Evolutionary conservation across 2,888 invertebrate species (phyloP).

Genomic region (Agriopis leucophaearia): DNA sequence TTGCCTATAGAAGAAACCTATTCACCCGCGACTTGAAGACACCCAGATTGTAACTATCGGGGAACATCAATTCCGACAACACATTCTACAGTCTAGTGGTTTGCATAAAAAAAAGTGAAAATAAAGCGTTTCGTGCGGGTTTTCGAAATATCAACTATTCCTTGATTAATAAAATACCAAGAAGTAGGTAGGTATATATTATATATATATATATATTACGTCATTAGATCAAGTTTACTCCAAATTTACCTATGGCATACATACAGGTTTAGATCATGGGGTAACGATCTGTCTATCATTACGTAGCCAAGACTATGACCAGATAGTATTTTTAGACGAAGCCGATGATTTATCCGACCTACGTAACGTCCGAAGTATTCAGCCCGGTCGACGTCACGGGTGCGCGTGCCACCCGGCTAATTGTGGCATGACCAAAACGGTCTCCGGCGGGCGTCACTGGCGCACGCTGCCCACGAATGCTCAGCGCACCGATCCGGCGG

Average conservation of each 20-base stretch:
- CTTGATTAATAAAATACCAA: no score
- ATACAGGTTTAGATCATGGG: conserved; percentile 54
- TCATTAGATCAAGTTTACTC: conserved; percentile 2
- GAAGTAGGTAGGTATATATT: no score
- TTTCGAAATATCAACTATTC: no score
- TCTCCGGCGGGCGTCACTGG: conserved; percentile 67
- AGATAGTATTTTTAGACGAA: conserved; percentile 72
- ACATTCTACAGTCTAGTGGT: no score
- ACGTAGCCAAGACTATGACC: conserved; percentile 70
- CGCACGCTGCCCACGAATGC: conserved; percentile 51
- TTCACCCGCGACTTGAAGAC: no score
- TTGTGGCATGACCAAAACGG: conserved; percentile 83
- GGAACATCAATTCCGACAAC: no score
- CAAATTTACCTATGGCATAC: conserved; percentile 40
- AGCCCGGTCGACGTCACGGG: conserved; percentile 78
- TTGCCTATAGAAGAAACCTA: no score
- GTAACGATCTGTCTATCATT: conserved; percentile 56
- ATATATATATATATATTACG: no score
- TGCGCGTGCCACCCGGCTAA: conserved; percentile 76
- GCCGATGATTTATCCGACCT: conserved; percentile 73
- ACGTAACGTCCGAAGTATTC: conserved; percentile 77
- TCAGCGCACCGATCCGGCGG: conserved; percentile 71
- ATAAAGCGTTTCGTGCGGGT: no score
- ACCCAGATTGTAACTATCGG: no score
- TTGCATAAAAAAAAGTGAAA: no score